A percentile compares a stretch with the other conserved stretches of the same genome.
Evolutionary conservation across 1,140 invertebrate genomes (phyloP).

Genomic region (Anastatus disparis): DNA sequence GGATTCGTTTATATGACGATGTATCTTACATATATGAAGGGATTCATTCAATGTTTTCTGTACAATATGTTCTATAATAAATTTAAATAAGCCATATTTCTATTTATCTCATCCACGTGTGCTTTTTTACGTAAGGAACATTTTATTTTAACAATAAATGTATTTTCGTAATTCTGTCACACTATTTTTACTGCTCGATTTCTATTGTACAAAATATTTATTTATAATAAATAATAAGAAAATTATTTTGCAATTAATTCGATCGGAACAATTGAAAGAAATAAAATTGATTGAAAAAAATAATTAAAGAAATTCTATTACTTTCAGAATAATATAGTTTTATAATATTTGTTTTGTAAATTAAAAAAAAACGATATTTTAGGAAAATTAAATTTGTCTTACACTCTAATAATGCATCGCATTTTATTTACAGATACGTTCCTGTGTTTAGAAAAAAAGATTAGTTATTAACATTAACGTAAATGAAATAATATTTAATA

Average conservation of each 20-base stretch:
- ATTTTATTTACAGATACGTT: constrained; percentile 36
- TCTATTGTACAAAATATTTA: constrained; percentile 36
- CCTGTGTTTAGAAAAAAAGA: constrained; percentile 28
- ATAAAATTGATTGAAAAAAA: constrained; percentile 14
- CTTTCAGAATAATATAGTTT: background rate
- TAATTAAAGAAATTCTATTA: constrained; percentile 17
- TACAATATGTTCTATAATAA: constrained; percentile 39
- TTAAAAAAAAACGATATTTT: constrained; percentile 25
- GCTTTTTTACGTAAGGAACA: constrained; percentile 46
- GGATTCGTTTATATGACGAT: constrained; percentile 21
- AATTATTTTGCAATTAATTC: constrained; percentile 18
- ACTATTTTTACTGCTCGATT: constrained; percentile 20
- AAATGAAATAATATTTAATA: constrained; percentile 22
- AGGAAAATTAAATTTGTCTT: constrained; percentile 15
- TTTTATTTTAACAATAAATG: constrained; percentile 39
- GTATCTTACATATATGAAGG: constrained; percentile 14
- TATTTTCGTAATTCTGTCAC: constrained; percentile 29
- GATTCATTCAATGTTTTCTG: constrained; percentile 34
- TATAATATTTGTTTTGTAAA: constrained; percentile 20
- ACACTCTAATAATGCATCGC: constrained; percentile 10
- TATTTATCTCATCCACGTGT: constrained; percentile 41
- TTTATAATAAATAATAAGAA: constrained; percentile 16
- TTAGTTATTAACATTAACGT: constrained; percentile 22
- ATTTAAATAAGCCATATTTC: constrained; percentile 41
- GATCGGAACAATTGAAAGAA: too few relatives aligned